Evolutionary conservation across 2,888 invertebrate species (phyloP).

Genomic region (Pseudococcus viburni): DNA sequence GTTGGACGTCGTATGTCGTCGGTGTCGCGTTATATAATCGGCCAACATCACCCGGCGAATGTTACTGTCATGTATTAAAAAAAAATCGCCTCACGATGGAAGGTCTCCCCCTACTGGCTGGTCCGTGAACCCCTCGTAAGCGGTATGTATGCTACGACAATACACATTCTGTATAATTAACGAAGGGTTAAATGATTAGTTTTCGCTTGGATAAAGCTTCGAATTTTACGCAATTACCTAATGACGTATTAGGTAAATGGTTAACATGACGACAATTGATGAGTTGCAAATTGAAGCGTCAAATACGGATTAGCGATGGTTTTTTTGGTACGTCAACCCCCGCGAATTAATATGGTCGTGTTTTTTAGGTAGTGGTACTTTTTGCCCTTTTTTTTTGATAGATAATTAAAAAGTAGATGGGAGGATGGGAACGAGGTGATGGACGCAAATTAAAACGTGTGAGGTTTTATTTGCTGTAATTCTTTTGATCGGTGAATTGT

Average conservation of each 20-base stretch:
- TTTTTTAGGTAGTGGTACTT: not conserved
- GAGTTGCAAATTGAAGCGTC: constrained; percentile 44
- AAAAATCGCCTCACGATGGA: not conserved
- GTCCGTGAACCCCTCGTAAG: not conserved
- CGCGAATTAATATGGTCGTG: not conserved
- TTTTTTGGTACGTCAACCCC: not conserved
- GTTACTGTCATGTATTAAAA: constrained; percentile 3
- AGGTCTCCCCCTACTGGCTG: not conserved
- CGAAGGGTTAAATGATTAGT: constrained; percentile 47
- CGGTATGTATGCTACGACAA: not conserved
- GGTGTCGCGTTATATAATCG: not conserved
- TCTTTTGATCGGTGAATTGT: no score
- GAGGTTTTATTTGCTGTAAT: no score
- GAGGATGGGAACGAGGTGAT: no score
- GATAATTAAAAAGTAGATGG: not conserved
- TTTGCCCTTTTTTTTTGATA: not conserved
- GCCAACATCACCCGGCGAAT: not conserved
- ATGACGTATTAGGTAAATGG: constrained; percentile 45
- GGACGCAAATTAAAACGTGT: no score
- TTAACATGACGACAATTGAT: constrained; percentile 39
- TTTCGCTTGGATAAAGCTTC: constrained; percentile 37
- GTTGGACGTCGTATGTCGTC: not conserved
- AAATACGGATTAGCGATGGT: not conserved
- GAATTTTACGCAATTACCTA: constrained; percentile 47
- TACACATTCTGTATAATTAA: constrained; percentile 23